Evolutionary conservation across 2,113 vertebrate genomes (phyloP).

Genomic region (Sardina pilchardus): DNA sequence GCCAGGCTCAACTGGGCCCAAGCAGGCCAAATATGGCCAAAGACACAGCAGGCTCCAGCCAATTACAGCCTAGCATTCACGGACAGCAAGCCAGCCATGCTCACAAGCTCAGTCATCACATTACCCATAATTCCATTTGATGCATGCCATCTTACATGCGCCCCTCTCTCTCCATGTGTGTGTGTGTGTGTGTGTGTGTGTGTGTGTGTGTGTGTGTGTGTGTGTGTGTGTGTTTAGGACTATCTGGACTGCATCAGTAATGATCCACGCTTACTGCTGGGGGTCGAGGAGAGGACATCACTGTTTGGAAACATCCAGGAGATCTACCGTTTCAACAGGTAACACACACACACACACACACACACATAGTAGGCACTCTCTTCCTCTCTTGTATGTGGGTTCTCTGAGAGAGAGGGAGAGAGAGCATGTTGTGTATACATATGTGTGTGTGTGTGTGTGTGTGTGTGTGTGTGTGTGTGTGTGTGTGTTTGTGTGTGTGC

Average conservation of each 20-base stretch:
- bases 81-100: not conserved
- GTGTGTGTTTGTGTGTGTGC: not conserved
- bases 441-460: not conserved
- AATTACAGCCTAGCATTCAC: not conserved
- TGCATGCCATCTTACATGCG: not conserved
- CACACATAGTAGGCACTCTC: constrained; percentile 14
- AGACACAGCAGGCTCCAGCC: not conserved
- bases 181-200: constrained; percentile 19
- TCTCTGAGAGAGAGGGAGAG: too few relatives aligned
- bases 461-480: not conserved
- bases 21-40: not conserved
- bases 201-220: constrained; percentile 29
- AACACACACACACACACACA: constrained; percentile 23
- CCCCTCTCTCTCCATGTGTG: not conserved
- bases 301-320: constrained; percentile 95
- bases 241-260: constrained; percentile 90
- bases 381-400: too few relatives aligned
- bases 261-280: constrained; percentile 83
- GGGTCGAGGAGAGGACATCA: constrained; percentile 83
- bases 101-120: not conserved
- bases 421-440: not conserved
- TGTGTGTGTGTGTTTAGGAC: constrained; percentile 73
- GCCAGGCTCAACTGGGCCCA: not conserved
- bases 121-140: not conserved
- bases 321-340: constrained; percentile 96